Evolutionary conservation across 2,113 vertebrate species (phyloP).

Genomic region (Rhea pennata): DNA sequence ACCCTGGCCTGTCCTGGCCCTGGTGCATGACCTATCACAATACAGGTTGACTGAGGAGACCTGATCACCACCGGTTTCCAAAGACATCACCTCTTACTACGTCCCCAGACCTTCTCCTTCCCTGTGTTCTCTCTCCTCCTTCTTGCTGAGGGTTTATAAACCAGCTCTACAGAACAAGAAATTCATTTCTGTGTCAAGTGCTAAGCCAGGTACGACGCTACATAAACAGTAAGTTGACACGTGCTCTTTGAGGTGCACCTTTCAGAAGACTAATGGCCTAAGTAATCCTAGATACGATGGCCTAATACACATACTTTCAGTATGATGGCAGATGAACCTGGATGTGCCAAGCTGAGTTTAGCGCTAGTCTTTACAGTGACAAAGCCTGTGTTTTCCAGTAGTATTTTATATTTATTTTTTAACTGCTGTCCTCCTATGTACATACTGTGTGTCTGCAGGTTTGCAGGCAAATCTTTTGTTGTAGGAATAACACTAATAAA

Average conservation of each 20-base stretch:
- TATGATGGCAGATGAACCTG: background rate
- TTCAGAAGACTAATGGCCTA: background rate
- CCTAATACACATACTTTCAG: background rate
- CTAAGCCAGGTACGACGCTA: background rate
- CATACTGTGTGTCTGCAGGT: background rate
- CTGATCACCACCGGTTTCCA: background rate
- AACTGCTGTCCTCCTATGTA: background rate
- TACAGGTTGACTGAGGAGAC: background rate
- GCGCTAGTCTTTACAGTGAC: background rate
- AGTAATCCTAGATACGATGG: background rate
- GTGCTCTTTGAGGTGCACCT: background rate
- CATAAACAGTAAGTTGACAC: background rate
- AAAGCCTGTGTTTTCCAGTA: background rate
- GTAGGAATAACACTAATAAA: background rate
- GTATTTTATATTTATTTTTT: background rate
- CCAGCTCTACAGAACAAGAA: background rate
- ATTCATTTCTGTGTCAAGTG: background rate
- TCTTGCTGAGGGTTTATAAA: background rate
- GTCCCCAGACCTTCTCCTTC: background rate
- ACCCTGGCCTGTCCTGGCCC: background rate
- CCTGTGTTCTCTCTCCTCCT: background rate
- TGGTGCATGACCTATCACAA: accelerated
- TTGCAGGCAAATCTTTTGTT: background rate
- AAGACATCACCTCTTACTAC: background rate
- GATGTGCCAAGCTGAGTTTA: background rate